phyloP scores from a whole-genome alignment of 2,113 vertebrate species.

The Hippoglossus stenolepis region DNA sequence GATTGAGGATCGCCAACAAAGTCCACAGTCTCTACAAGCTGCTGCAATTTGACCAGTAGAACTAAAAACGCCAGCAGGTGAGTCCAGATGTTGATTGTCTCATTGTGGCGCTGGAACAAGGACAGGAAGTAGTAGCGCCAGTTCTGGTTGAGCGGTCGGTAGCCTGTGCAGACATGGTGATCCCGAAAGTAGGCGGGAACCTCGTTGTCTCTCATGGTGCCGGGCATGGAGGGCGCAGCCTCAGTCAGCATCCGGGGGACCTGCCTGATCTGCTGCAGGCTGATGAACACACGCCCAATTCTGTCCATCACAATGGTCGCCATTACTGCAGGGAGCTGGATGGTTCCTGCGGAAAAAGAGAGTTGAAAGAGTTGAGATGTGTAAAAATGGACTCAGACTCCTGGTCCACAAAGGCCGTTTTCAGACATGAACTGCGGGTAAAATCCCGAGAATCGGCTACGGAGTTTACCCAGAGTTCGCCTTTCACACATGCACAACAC shows the following conservation, averaged over 20 bases:
- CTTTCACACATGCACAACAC: no score
- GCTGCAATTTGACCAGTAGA: constrained; percentile 80
- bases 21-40: constrained; percentile 82
- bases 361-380: neutral
- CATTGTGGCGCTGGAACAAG: constrained; percentile 91
- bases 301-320: constrained; percentile 81
- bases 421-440: neutral
- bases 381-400: neutral
- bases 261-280: constrained; percentile 76
- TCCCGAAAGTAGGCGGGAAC: constrained; percentile 90
- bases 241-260: constrained; percentile 76
- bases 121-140: constrained; percentile 92
- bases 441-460: no score
- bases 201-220: constrained; percentile 83
- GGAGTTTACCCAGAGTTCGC: no score
- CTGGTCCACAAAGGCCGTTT: neutral
- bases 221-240: constrained; percentile 69
- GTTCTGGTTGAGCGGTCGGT: constrained; percentile 85
- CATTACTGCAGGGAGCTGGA: constrained; percentile 69
- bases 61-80: constrained; percentile 86
- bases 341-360: constrained; percentile 27
- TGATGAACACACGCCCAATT: constrained; percentile 84
- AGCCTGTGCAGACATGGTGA: constrained; percentile 85
- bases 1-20: constrained; percentile 85
- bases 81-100: constrained; percentile 92